Base-by-base conservation (phyloP, 2,113 vertebrate genomes). In the Pollachius pollachius region DNA sequence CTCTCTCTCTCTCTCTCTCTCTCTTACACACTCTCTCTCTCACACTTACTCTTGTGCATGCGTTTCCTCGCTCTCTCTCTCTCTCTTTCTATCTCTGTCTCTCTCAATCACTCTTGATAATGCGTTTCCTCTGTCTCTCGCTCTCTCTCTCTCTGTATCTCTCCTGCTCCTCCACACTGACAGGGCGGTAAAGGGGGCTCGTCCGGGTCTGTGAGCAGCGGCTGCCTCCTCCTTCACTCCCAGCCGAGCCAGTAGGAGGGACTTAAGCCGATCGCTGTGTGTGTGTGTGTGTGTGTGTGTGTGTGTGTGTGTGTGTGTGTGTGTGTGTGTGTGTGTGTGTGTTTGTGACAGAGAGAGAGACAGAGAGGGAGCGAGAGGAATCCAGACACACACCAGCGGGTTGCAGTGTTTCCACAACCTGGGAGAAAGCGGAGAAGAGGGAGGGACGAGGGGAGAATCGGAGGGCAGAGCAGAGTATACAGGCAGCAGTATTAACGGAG, bases 381-480 rank as follows among this genome's bases (percentile, higher is more conserved):
- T 74, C 84, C 86, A 91, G 90, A 94, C 90, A 90, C 93, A 93
- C 92, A 91, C 91, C 91, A 88, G 93, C 92, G 93, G 91, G 91
- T 92, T 95, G 92, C 94, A 94, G 92, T 90, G 87, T 94, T 94
- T 88, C 81, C 80, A 93, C 91, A 93, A 90, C 89, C 89, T 87
- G 90, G 86, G 83, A 87, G 83, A 84, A 84, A 60, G 73, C 84
- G 23, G 62, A 71, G 78, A 76, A 83, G 83, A 80, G 78, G 65
- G 69, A 77, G 67, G 67, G 66, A 58, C 15, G 37, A 15, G 57
- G 48, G 37, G 23, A 15, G 57, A 68, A 58, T 19, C 41, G 19
- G 67, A 27, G 37, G 23, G 21, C 21, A 67, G 65, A 56, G 34
- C 17, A 27, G 57, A 87, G 80, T 77, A 80, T 81, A 84, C 57